Base-by-base conservation (phyloP, 2,797 vertebrate genomes). In the Acanthopagrus latus region DNA sequence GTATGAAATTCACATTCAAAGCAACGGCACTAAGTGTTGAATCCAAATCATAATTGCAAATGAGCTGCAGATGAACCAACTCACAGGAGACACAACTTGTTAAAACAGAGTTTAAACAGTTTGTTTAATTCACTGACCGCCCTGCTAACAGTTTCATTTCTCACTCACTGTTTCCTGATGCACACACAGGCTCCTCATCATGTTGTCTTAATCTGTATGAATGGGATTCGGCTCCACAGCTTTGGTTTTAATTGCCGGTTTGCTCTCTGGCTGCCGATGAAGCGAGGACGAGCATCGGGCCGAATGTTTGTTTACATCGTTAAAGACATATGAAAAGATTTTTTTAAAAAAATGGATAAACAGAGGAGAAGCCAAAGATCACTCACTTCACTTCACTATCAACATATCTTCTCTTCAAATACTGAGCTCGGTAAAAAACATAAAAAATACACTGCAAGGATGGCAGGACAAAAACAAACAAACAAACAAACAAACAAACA, bases 281-380 rank as follows among this genome's bases (percentile, higher is more conserved):
- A 82, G 78, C 55, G 79, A 69, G 59, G 51, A 76, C 33, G 7
- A 33, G 76, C 55, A 9, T 60, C 29, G 1, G 68, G n/a, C 73
- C 56, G 72, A 38, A 70, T 82, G 82, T 88, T 82, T 86, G 83
- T 88, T 87, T 81, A 78, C 81, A 74, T 79, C 82, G 44, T 91
- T 85, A 88, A 59, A 69, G 78, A 80, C 69, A 41, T 62, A 54
- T 43, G 79, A 78, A 67, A 66, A 80, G 78, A 85, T n/a, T n/a
- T n/a, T n/a, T n/a, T n/a, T 75, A 38, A 33, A 33, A 80, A 78
- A 41, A 12, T 0, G 59, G 71, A 58, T 69, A 68, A 85, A 85
- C 74, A 64, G 67, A 55, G 8, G 46, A 59, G 74, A 78, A 64
- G 64, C 59, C 66, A 55, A 21, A 82, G 81, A 73, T 75, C 80